Percentiles rank a stretch among this genome's conserved stretches.
These are phyloP conservation scores for Microcebus jonahi DNA, from an alignment of 2,113 vertebrate species.

Conservation along the genomic window DNA sequence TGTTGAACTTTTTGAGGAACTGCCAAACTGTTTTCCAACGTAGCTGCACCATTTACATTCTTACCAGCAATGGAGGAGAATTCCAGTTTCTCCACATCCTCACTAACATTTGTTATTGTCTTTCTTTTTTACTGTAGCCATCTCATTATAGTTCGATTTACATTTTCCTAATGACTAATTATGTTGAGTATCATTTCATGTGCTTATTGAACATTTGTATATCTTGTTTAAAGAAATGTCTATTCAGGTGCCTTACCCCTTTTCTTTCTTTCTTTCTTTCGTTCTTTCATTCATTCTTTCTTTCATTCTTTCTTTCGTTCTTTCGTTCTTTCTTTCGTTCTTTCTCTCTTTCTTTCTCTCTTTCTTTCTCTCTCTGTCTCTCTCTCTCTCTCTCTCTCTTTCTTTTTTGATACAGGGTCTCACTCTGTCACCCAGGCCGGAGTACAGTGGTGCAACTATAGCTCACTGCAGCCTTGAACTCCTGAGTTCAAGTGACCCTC, in stretches of 20 bases:
- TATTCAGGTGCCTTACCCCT: background rate
- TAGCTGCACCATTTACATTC: background rate
- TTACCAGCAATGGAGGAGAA: background rate
- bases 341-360: too few relatives aligned
- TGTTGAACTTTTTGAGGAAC: background rate
- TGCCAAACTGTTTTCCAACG: background rate
- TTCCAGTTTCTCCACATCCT: background rate
- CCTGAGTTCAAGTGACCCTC: background rate
- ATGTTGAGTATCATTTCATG: background rate
- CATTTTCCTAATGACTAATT: background rate
- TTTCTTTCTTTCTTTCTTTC: background rate
- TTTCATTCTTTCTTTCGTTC: too few relatives aligned
- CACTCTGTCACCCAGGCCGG: background rate
- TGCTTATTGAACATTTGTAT: background rate
- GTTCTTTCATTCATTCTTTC: too few relatives aligned
- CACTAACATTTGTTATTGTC: background rate
- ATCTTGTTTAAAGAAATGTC: background rate
- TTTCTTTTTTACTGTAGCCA: background rate
- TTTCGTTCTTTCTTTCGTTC: too few relatives aligned
- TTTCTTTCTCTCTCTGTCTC: too few relatives aligned
- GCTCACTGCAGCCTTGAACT: background rate
- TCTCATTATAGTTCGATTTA: background rate
- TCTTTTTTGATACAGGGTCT: too few relatives aligned
- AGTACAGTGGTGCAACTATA: too few relatives aligned
- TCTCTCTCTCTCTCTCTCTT: too few relatives aligned